phyloP scores from a whole-genome alignment of 2,797 vertebrate genomes.

The Eulemur coronatus region DNA sequence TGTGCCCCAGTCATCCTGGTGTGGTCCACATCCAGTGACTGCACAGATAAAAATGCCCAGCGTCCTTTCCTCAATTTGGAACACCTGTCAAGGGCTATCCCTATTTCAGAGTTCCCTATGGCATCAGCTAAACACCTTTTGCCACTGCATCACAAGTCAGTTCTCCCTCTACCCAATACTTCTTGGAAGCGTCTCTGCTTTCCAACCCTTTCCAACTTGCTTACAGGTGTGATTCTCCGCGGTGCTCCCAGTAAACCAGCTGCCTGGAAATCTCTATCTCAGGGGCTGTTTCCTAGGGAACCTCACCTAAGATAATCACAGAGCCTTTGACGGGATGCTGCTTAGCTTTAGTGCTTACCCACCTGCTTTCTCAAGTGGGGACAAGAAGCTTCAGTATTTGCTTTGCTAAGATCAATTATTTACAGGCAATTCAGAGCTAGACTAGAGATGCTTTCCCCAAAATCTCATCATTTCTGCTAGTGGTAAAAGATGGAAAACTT shows the following conservation, averaged over 20 bases:
- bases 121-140: neutral
- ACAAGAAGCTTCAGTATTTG: neutral
- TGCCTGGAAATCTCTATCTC: neutral
- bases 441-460: slow-evolving; percentile 4
- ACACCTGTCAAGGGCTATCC: neutral
- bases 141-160: neutral
- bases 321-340: neutral
- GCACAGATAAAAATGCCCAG: neutral
- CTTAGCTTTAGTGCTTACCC: neutral
- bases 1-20: neutral
- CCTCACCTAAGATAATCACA: neutral
- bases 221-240: fast-evolving
- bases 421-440: neutral
- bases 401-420: slow-evolving; percentile 4
- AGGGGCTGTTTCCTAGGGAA: neutral
- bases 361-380: neutral
- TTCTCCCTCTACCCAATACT: neutral
- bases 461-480: neutral
- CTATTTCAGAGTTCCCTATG: neutral
- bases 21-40: neutral
- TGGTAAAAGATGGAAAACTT: neutral
- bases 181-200: neutral
- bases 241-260: neutral
- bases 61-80: neutral
- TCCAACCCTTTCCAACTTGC: neutral